phyloP scores from a whole-genome alignment of 53 echinoderm and acorn worm genomes.

The Luidia sarsii region DNA sequence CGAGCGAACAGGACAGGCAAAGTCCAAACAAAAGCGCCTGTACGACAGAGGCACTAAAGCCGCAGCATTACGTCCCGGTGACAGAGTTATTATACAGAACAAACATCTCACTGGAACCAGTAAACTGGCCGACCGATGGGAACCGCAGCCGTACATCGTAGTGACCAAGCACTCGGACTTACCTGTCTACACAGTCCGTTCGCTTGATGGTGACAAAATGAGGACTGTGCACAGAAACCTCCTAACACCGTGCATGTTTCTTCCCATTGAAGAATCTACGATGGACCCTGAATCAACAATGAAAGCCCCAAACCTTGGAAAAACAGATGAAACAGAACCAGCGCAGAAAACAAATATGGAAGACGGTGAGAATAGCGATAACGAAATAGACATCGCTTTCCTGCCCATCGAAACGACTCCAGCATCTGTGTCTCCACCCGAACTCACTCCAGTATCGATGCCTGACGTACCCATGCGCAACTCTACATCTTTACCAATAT shows the following conservation, averaged over 20 bases:
- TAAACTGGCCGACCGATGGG: slow-evolving; percentile 55
- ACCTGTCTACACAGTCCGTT: slow-evolving; percentile 4
- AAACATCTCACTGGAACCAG: slow-evolving; percentile 38
- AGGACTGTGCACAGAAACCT: slow-evolving; percentile 30
- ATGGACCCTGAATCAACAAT: neutral
- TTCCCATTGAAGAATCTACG: neutral
- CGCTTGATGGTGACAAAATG: neutral
- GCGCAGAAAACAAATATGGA: neutral
- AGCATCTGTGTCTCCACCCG: neutral
- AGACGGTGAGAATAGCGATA: neutral
- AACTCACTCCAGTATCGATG: neutral
- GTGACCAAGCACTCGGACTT: slow-evolving; percentile 5
- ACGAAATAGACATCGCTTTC: neutral
- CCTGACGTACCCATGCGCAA: neutral
- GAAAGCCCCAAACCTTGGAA: neutral
- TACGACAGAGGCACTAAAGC: slow-evolving; percentile 41
- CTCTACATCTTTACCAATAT: neutral
- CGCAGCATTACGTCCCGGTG: slow-evolving; percentile 11
- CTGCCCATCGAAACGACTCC: neutral
- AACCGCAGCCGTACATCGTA: slow-evolving; percentile 18
- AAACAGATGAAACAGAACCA: neutral
- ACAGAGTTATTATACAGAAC: slow-evolving; percentile 48
- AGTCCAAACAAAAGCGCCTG: slow-evolving; percentile 18
- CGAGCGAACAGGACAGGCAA: neutral
- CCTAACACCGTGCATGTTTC: slow-evolving; percentile 27